These are phyloP conservation scores for Etheostoma spectabile DNA, from an alignment of 2,113 vertebrate species.

Conservation along the genomic window DNA sequence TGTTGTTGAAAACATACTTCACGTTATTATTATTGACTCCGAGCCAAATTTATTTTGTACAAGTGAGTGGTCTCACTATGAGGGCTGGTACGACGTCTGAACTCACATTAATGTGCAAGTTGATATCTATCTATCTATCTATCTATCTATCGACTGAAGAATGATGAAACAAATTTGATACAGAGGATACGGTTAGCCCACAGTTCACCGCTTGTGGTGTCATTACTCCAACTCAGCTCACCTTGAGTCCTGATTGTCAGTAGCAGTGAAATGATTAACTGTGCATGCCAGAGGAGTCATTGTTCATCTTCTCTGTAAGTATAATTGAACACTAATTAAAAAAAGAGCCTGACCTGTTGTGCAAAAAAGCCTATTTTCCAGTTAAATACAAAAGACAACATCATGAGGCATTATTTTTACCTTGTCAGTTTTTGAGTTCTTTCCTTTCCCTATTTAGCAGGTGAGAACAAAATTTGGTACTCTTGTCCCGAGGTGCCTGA, in stretches of 20 bases:
- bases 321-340: conserved; percentile 24
- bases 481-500: not conserved
- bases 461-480: not conserved
- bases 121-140: not conserved
- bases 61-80: not conserved
- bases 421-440: not conserved
- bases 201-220: not conserved
- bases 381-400: conserved; percentile 12
- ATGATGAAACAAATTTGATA: not conserved
- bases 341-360: conserved; percentile 5
- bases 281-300: not conserved
- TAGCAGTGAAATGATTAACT: not conserved
- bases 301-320: conserved; percentile 3
- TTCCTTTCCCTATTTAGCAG: not conserved
- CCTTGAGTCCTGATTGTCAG: not conserved
- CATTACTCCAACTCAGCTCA: not conserved
- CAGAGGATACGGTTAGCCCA: not conserved
- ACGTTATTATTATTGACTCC: not conserved
- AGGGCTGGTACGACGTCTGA: not conserved
- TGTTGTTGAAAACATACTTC: conserved; percentile 5
- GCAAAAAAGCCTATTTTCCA: not conserved
- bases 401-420: not conserved
- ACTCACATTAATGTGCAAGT: not conserved
- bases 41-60: conserved; percentile 10
- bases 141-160: not conserved